Conservation (phyloP, 2,113 vertebrate species). For the Prinia subflava region DNA sequence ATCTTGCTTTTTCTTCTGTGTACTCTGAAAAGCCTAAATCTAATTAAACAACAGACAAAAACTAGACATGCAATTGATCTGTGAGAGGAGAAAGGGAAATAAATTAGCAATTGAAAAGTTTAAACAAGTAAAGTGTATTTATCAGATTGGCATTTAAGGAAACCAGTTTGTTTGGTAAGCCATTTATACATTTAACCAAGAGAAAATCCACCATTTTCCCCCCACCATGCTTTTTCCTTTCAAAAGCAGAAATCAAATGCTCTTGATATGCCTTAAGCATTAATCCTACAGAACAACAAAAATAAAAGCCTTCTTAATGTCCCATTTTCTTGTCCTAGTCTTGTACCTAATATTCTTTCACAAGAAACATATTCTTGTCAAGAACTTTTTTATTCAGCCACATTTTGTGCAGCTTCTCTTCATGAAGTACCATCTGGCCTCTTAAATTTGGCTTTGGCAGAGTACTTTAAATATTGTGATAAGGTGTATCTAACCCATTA, state of each 20-base stretch:
- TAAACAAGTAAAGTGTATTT: constrained; percentile 3
- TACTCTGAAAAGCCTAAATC: neutral
- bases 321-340: neutral
- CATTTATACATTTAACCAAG: neutral
- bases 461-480: constrained; percentile 37
- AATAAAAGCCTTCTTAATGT: neutral
- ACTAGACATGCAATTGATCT: neutral
- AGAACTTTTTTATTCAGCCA: neutral
- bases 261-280: neutral
- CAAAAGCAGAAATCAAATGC: neutral
- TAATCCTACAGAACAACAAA: neutral
- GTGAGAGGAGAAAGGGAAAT: neutral
- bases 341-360: neutral
- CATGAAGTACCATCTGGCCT: neutral
- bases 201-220: neutral
- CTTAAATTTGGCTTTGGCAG: constrained; percentile 17
- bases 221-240: neutral
- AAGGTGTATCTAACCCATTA: neutral
- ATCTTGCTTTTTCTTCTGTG: neutral
- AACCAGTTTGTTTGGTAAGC: neutral
- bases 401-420: neutral
- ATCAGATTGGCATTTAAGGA: neutral
- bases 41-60: constrained; percentile 23
- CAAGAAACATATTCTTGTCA: neutral
- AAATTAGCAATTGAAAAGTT: constrained; percentile 14